phyloP scores from a whole-genome alignment of 2,888 invertebrate genomes.

The Tinea trinotella region DNA sequence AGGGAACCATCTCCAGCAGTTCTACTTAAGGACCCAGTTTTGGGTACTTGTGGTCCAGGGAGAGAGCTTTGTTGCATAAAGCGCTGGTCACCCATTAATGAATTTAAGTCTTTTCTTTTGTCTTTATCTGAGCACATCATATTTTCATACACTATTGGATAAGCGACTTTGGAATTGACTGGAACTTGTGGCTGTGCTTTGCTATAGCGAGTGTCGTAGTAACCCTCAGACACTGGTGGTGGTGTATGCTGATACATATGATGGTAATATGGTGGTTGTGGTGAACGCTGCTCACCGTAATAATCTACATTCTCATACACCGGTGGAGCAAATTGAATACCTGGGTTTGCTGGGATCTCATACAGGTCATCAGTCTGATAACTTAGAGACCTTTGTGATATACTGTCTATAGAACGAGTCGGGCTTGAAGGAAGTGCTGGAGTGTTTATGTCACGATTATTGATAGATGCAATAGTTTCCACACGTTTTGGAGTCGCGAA shows the following conservation, averaged over 20 bases:
- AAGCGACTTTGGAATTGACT: slow-evolving; percentile 58
- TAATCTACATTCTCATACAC: slow-evolving; percentile 90
- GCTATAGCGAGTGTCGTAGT: slow-evolving; percentile 73
- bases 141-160: slow-evolving; percentile 62
- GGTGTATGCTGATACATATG: slow-evolving; percentile 61
- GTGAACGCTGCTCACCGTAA: slow-evolving; percentile 74
- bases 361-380: slow-evolving; percentile 62
- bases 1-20: slow-evolving; percentile 38
- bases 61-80: slow-evolving; percentile 57
- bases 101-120: slow-evolving; percentile 52
- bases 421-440: slow-evolving; percentile 65
- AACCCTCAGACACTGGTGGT: slow-evolving; percentile 49
- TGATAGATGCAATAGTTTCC: slow-evolving; percentile 71
- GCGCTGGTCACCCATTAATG: slow-evolving; percentile 42
- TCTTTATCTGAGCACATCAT: slow-evolving; percentile 60
- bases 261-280: slow-evolving; percentile 76
- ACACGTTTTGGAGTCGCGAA: slow-evolving; percentile 84
- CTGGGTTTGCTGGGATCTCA: slow-evolving; percentile 58
- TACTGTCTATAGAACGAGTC: slow-evolving; percentile 72
- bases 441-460: slow-evolving; percentile 55
- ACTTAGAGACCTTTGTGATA: slow-evolving; percentile 73
- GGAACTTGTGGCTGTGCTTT: slow-evolving; percentile 89
- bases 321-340: slow-evolving; percentile 45
- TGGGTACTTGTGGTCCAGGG: slow-evolving; percentile 60
- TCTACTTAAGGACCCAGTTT: slow-evolving; percentile 36